Conservation (phyloP, 1,140 invertebrate genomes). For the Bombyx mandarina region DNA sequence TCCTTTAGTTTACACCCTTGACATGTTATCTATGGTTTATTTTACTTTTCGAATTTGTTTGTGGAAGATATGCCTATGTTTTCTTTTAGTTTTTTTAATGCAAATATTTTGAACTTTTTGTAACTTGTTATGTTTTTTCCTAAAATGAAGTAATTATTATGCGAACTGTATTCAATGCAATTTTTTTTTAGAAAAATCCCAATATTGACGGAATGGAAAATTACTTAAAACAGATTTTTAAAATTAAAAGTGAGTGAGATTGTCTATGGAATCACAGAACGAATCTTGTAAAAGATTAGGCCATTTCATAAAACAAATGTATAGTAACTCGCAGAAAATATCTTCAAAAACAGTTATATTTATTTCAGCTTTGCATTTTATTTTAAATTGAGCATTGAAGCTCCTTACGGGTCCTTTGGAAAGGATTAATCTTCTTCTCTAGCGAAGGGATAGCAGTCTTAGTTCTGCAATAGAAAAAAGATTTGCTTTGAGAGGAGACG, state of each 20-base stretch:
- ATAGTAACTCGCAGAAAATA: constrained; percentile 72
- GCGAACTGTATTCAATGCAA: no score
- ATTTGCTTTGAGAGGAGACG: constrained; percentile 69
- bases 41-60: no score
- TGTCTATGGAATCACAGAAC: constrained; percentile 72
- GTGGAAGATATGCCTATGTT: no score
- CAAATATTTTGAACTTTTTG: no score
- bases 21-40: no score
- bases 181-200: no score
- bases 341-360: constrained; percentile 69
- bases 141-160: no score
- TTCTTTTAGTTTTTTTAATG: no score
- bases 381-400: constrained; percentile 68
- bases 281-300: constrained; percentile 72
- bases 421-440: constrained; percentile 60
- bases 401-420: constrained; percentile 55
- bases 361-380: constrained; percentile 71
- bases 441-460: constrained; percentile 69
- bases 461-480: constrained; percentile 67
- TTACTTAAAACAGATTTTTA: constrained; percentile 45
- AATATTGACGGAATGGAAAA: constrained; percentile 40
- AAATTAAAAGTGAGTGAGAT: constrained; percentile 60
- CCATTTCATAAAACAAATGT: constrained; percentile 73
- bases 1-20: no score
- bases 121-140: no score